These are phyloP conservation scores for Agrotis exclamationis DNA, from an alignment of 2,888 invertebrate genomes.

Conservation along the genomic window DNA sequence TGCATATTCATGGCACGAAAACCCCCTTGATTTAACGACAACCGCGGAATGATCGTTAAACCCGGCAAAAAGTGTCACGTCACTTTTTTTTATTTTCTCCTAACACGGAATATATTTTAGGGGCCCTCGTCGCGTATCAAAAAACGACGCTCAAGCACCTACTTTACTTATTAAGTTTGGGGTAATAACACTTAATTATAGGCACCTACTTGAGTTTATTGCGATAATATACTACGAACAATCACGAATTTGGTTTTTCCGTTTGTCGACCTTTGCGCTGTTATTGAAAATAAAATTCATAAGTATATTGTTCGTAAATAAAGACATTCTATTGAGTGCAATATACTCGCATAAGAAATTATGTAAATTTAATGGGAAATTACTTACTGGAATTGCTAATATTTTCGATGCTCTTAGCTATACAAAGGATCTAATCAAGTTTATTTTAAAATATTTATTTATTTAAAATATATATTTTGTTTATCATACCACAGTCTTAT, in stretches of 20 bases:
- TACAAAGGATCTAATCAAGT: slow-evolving; percentile 1
- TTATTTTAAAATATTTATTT: not conserved
- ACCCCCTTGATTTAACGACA: slow-evolving; percentile 81
- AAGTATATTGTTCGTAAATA: slow-evolving; percentile 6
- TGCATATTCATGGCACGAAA: slow-evolving; percentile 84
- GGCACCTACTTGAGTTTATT: slow-evolving; percentile 34
- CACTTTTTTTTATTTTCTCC: slow-evolving; percentile 75
- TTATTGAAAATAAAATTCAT: slow-evolving; percentile 14
- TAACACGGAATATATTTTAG: slow-evolving; percentile 70
- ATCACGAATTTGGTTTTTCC: slow-evolving; percentile 41
- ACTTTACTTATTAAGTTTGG: slow-evolving; percentile 38
- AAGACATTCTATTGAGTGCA: not conserved
- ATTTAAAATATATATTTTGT: too few relatives aligned
- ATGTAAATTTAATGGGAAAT: slow-evolving; percentile 20
- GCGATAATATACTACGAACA: slow-evolving; percentile 34
- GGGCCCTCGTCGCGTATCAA: slow-evolving; percentile 38
- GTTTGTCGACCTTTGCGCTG: slow-evolving; percentile 6
- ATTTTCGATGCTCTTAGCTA: slow-evolving; percentile 3
- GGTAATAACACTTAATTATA: slow-evolving; percentile 49
- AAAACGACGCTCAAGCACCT: slow-evolving; percentile 39
- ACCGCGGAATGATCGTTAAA: slow-evolving; percentile 79
- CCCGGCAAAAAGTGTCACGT: slow-evolving; percentile 78
- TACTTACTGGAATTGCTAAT: slow-evolving; percentile 14
- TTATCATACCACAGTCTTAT: too few relatives aligned
- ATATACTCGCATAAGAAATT: slow-evolving; percentile 1